Conservation (phyloP, 2,888 invertebrate genomes). For the Stenoptilia bipunctidactyla region DNA sequence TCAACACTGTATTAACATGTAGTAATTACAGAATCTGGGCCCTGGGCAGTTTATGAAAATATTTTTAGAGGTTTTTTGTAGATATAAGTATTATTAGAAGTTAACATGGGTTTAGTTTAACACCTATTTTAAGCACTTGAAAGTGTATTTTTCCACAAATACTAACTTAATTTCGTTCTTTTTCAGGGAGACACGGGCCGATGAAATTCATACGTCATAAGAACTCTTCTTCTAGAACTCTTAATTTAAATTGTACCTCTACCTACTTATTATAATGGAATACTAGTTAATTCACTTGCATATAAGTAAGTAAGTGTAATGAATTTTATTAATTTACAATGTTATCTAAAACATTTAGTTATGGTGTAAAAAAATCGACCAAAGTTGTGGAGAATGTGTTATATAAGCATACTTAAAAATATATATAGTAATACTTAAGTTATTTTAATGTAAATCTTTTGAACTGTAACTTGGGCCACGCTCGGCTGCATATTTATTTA, state of each 20-base stretch:
- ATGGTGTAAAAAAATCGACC: background rate
- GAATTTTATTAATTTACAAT: background rate
- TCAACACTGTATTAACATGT: no score
- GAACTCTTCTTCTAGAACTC: background rate
- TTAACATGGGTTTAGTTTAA: no score
- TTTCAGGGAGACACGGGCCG: conserved; percentile 32
- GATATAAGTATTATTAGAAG: no score
- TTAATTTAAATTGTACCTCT: background rate
- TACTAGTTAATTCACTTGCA: background rate
- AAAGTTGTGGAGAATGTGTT: conserved; percentile 8
- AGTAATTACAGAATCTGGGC: no score
- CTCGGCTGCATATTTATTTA: no score
- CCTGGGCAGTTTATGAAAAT: background rate
- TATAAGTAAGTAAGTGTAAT: background rate
- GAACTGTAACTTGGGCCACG: no score
- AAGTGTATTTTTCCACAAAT: background rate
- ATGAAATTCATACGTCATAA: conserved; percentile 16
- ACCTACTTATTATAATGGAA: no score
- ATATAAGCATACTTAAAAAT: no score
- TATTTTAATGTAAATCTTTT: no score
- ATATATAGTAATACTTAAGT: no score
- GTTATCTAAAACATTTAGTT: background rate
- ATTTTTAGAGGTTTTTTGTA: no score
- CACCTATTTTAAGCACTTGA: no score
- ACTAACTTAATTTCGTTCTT: conserved; percentile 11